Evolutionary conservation across 1,140 invertebrate species (phyloP).

Genomic region (Macrobrachium nipponense): DNA sequence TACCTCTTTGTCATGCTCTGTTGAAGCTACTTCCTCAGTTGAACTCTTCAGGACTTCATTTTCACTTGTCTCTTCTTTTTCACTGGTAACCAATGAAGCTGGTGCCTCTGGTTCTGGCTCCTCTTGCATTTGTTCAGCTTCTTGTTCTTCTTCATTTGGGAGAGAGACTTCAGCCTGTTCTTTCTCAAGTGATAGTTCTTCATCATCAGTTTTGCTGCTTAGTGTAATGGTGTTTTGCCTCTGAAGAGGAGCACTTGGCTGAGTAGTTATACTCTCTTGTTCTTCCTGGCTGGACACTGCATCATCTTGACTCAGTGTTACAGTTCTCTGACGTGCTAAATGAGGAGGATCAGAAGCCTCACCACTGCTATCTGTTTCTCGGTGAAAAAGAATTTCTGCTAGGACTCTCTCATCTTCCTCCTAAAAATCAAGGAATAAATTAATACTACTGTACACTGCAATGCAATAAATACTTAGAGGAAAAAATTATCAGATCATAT

Average conservation of each 20-base stretch:
- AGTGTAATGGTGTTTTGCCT: slow-evolving; percentile 5
- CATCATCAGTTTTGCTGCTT: slow-evolving; percentile 14
- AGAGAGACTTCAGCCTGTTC: no score
- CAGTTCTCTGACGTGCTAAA: slow-evolving; percentile 37
- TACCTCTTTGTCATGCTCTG: no score
- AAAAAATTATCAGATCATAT: no score
- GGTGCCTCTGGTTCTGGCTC: no score
- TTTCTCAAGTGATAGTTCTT: background rate
- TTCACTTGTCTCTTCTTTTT: no score
- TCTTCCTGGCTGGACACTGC: slow-evolving; percentile 8
- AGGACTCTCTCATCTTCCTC: slow-evolving; percentile 53
- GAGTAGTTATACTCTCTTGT: background rate
- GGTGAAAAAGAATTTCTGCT: slow-evolving; percentile 46
- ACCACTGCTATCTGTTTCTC: slow-evolving; percentile 35
- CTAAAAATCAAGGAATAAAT: slow-evolving; percentile 6
- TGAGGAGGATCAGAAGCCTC: slow-evolving; percentile 18
- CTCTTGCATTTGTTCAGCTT: no score
- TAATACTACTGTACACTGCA: no score
- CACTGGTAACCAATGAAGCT: no score
- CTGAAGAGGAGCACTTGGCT: background rate
- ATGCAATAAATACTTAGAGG: no score
- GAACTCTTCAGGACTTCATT: no score
- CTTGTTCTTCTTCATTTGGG: no score
- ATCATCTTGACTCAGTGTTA: slow-evolving; percentile 23
- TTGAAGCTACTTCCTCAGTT: no score